Conservation (phyloP, 2,113 vertebrate genomes). For the Saccopteryx leptura region DNA sequence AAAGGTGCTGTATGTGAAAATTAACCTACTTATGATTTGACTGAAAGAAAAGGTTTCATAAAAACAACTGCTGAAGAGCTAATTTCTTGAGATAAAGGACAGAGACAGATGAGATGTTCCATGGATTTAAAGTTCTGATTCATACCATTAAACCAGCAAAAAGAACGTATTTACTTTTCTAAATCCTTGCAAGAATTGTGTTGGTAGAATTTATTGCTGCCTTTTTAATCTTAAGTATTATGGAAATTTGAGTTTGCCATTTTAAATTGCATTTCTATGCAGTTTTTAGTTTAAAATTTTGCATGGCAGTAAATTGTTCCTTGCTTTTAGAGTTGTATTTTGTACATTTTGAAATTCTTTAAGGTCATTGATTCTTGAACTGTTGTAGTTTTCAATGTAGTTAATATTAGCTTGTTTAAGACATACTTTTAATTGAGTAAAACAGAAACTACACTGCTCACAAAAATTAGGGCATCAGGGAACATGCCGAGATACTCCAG, state of each 20-base stretch:
- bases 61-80: slow-evolving; percentile 96
- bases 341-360: slow-evolving; percentile 88
- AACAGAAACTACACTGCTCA: slow-evolving; percentile 41
- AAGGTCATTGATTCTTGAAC: slow-evolving; percentile 80
- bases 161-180: slow-evolving; percentile 86
- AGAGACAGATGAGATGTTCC: slow-evolving; percentile 77
- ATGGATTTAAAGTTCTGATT: slow-evolving; percentile 88
- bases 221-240: slow-evolving; percentile 84
- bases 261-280: slow-evolving; percentile 86
- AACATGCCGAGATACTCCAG: no score
- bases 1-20: slow-evolving; percentile 91
- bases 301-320: slow-evolving; percentile 87
- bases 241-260: slow-evolving; percentile 85
- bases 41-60: slow-evolving; percentile 95
- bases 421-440: slow-evolving; percentile 79
- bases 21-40: slow-evolving; percentile 95
- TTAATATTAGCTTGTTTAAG: slow-evolving; percentile 75
- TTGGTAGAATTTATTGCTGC: slow-evolving; percentile 86
- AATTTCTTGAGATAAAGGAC: slow-evolving; percentile 89
- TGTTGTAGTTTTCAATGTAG: slow-evolving; percentile 79
- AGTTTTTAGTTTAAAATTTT: slow-evolving; percentile 87
- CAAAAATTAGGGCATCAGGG: no score
- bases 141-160: slow-evolving; percentile 92
- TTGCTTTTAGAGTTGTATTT: slow-evolving; percentile 87
- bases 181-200: slow-evolving; percentile 78